Evolutionary conservation across 2,888 invertebrate species (phyloP).

Genomic region (Erebia palarica): DNA sequence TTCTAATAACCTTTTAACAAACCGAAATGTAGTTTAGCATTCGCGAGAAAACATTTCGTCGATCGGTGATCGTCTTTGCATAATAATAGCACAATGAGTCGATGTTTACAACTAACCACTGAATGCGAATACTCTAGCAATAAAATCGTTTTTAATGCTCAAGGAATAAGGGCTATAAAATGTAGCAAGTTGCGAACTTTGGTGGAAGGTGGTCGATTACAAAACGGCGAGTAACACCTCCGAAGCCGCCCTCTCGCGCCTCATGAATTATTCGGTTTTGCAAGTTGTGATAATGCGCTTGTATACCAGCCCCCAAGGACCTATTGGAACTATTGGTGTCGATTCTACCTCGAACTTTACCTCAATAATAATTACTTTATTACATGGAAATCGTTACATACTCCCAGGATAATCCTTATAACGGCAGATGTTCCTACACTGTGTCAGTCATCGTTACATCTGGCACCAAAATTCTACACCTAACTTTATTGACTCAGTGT

Average conservation of each 20-base stretch:
- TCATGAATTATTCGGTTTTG: conserved; percentile 71
- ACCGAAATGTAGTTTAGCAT: conserved; percentile 64
- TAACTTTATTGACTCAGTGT: no score
- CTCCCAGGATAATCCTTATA: conserved; percentile 1
- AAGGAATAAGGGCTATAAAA: conserved; percentile 23
- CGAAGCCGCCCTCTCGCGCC: conserved; percentile 55
- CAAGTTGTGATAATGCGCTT: conserved; percentile 60
- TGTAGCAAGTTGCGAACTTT: conserved; percentile 15
- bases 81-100: conserved; percentile 74
- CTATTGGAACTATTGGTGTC: conserved; percentile 41
- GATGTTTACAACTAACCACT: conserved; percentile 48
- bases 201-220: conserved; percentile 56
- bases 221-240: conserved; percentile 69
- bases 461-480: no score
- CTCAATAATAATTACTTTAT: conserved; percentile 31
- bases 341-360: conserved; percentile 23
- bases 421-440: background rate
- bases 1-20: conserved; percentile 73
- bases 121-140: background rate
- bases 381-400: background rate
- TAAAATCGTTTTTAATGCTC: conserved; percentile 24
- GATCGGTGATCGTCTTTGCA: conserved; percentile 71
- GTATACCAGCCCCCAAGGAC: conserved; percentile 39
- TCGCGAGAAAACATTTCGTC: conserved; percentile 60
- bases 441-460: background rate